Conservation (phyloP, 1,140 invertebrate species). For the Chironomus tepperi region DNA sequence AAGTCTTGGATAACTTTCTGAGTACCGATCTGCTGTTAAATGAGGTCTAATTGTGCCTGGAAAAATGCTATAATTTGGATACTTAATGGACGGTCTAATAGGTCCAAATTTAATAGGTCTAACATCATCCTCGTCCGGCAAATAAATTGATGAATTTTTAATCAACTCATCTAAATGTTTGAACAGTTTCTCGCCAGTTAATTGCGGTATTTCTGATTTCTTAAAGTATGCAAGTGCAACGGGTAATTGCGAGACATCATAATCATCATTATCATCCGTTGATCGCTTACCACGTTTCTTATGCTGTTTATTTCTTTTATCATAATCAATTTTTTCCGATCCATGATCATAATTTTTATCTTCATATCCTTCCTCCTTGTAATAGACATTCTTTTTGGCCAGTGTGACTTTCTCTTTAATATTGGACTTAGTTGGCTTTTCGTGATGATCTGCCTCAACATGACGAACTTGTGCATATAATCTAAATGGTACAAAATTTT, state of each 20-base stretch:
- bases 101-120: not conserved
- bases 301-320: not conserved
- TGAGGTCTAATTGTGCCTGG: not conserved
- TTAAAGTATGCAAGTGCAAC: not conserved
- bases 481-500: constrained; percentile 10
- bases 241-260: not conserved
- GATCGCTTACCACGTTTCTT: not conserved
- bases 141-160: constrained; percentile 14
- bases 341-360: constrained; percentile 15
- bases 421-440: not conserved
- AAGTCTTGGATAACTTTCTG: not conserved
- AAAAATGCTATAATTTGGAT: not conserved
- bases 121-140: not conserved
- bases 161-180: constrained; percentile 2
- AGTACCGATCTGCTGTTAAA: not conserved
- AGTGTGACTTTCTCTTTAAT: not conserved
- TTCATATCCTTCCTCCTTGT: constrained; percentile 10
- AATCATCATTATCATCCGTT: not conserved
- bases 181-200: not conserved
- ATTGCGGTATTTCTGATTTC: not conserved
- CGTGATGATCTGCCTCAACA: not conserved
- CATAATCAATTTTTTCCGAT: not conserved
- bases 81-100: not conserved
- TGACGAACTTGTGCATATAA: not conserved
- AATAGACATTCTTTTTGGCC: not conserved